Conservation (phyloP, 2,113 vertebrate species). For the Pelobates fuscus region DNA sequence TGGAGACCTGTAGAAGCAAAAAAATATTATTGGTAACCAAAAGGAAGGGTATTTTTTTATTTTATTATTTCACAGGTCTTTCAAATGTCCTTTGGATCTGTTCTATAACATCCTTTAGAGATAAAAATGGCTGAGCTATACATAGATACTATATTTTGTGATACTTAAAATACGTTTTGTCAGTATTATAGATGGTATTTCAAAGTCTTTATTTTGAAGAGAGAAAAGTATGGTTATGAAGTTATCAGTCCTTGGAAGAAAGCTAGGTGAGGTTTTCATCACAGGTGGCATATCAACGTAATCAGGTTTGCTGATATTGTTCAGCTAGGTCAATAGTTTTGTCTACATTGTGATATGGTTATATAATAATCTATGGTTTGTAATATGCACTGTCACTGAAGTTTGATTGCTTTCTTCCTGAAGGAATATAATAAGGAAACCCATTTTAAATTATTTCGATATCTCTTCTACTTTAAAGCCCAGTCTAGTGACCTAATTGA, state of each 20-base stretch:
- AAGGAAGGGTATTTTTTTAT: too few relatives aligned
- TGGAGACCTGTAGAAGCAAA: too few relatives aligned
- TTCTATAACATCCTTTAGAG: too few relatives aligned
- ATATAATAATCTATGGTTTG: background rate
- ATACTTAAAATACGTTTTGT: too few relatives aligned
- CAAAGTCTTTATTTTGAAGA: background rate
- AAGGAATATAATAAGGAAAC: background rate
- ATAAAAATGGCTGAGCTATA: too few relatives aligned
- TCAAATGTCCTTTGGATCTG: too few relatives aligned
- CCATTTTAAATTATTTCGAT: background rate
- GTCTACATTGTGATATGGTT: background rate
- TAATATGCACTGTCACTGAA: background rate
- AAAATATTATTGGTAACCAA: too few relatives aligned
- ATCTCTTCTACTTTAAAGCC: background rate
- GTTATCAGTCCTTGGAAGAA: background rate
- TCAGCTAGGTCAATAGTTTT: background rate
- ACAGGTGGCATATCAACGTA: background rate
- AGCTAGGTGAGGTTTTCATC: background rate
- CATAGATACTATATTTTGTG: background rate
- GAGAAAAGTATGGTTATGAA: background rate
- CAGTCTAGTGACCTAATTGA: slow-evolving; percentile 23
- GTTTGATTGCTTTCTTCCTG: background rate
- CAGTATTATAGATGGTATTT: background rate
- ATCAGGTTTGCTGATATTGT: background rate
- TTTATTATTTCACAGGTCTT: too few relatives aligned